Percentiles rank a stretch among this genome's conserved stretches.
Conservation (phyloP, 2,113 vertebrate genomes). For the Phalacrocorax brasilianus region DNA sequence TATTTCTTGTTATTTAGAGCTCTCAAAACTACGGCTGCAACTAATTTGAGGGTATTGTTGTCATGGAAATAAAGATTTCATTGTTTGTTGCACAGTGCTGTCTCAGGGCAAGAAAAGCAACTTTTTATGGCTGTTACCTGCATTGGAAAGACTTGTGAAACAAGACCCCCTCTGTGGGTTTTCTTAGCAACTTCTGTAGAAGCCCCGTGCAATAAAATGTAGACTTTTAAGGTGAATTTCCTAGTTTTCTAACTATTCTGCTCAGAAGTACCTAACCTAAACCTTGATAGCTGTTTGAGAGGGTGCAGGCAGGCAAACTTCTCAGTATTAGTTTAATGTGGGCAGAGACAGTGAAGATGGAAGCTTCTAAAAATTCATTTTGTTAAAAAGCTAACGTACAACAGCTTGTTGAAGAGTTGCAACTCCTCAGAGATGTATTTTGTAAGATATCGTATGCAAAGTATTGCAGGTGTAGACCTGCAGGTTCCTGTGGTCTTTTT, state of each 20-base stretch:
- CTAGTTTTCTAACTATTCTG: not conserved
- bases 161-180: not conserved
- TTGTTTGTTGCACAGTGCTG: not conserved
- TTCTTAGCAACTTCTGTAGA: not conserved
- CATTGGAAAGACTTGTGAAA: not conserved
- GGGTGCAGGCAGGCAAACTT: not conserved
- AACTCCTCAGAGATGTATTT: not conserved
- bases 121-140: not conserved
- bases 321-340: not conserved
- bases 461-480: not conserved
- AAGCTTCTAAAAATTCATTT: not conserved
- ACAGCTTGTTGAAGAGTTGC: not conserved
- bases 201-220: not conserved
- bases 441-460: not conserved
- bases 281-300: not conserved
- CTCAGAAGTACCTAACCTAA: not conserved
- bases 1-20: not conserved
- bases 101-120: not conserved
- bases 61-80: not conserved
- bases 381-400: not conserved
- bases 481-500: not conserved
- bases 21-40: not conserved
- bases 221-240: not conserved
- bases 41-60: not conserved
- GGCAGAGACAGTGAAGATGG: not conserved